These are phyloP conservation scores for Theocolax elegans DNA, from an alignment of 1,140 invertebrate genomes.

Conservation along the genomic window DNA sequence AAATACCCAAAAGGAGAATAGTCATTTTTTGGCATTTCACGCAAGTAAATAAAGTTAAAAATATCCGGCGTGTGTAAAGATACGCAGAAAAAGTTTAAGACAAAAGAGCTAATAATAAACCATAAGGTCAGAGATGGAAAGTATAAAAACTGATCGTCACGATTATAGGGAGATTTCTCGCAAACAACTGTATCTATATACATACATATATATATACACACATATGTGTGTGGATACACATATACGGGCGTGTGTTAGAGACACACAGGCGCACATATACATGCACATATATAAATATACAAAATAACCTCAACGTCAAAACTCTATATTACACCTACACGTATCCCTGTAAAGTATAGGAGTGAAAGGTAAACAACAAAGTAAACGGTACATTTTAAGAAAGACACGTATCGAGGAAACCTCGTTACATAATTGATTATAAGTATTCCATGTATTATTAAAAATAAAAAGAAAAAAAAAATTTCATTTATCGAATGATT, in stretches of 20 bases:
- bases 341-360: too few species aligned
- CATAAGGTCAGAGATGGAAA: constrained; percentile 23
- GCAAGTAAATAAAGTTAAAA: constrained; percentile 28
- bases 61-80: too few species aligned
- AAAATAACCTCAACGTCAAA: constrained; percentile 23
- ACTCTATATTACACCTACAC: not conserved
- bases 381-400: too few species aligned
- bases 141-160: not conserved
- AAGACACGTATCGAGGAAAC: too few species aligned
- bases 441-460: too few species aligned
- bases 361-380: constrained; percentile 14
- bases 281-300: not conserved
- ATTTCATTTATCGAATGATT: constrained; percentile 25
- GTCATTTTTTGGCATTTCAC: constrained; percentile 32
- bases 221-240: too few species aligned
- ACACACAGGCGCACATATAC: too few species aligned
- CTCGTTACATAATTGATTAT: too few species aligned
- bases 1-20: not conserved
- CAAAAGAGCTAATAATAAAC: constrained; percentile 39
- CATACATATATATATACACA: too few species aligned
- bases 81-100: constrained; percentile 33
- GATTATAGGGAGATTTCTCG: not conserved
- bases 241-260: too few species aligned
- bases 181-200: too few species aligned
- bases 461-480: not conserved